phyloP scores from a whole-genome alignment of 2,113 vertebrate genomes.

The Aegithalos caudatus region DNA sequence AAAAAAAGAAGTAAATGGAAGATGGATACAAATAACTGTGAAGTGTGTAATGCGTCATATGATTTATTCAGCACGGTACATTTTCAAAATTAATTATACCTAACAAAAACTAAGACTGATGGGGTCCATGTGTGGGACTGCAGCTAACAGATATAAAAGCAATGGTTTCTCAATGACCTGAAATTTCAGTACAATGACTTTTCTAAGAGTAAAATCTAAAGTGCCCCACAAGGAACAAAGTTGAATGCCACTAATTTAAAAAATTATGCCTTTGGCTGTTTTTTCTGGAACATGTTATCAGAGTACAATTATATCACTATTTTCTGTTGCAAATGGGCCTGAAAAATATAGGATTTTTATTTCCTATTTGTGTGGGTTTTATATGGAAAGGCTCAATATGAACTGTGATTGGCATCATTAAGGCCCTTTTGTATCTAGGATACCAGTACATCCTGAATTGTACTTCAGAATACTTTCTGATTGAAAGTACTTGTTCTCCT shows the following conservation, averaged over 20 bases:
- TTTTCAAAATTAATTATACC: slow-evolving; percentile 36
- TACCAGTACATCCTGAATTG: not conserved
- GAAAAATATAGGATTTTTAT: slow-evolving; percentile 6
- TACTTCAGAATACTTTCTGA: not conserved
- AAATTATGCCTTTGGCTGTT: slow-evolving; percentile 32
- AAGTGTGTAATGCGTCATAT: not conserved
- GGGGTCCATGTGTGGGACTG: slow-evolving; percentile 10
- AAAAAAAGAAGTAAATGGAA: not conserved
- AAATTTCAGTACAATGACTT: slow-evolving; percentile 35
- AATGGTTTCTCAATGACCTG: slow-evolving; percentile 1
- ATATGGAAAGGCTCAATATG: not conserved
- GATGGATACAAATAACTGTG: not conserved
- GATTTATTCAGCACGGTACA: not conserved
- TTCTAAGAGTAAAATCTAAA: not conserved
- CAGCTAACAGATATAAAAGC: slow-evolving; percentile 1
- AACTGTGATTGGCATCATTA: slow-evolving; percentile 11
- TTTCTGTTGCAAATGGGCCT: slow-evolving; percentile 4
- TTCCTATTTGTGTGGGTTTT: slow-evolving; percentile 1
- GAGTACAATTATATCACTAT: slow-evolving; percentile 4
- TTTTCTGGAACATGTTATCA: not conserved
- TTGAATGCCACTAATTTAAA: slow-evolving; percentile 32
- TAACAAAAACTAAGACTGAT: not conserved
- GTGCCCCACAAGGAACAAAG: not conserved
- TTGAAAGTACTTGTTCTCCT: not conserved
- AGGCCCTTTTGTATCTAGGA: slow-evolving; percentile 12